These are phyloP conservation scores for Cataglyphis hispanica DNA, from an alignment of 1,140 invertebrate species.

Conservation along the genomic window DNA sequence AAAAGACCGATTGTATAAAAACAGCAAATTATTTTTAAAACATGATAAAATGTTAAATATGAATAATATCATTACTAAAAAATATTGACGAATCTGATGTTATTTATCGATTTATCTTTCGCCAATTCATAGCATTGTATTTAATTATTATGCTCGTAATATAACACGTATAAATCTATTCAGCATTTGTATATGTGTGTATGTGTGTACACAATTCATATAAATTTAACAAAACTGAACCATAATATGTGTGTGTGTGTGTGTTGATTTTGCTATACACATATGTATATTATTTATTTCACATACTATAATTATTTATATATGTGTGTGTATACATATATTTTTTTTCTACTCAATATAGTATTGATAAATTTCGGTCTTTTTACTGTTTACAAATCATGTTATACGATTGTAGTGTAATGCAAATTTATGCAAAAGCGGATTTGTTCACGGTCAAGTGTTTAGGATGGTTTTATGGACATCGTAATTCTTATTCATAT, in stretches of 20 bases:
- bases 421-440: constrained; percentile 53
- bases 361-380: constrained; percentile 11
- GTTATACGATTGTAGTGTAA: constrained; percentile 17
- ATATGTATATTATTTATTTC: constrained; percentile 10
- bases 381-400: constrained; percentile 32
- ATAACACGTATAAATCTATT: background rate
- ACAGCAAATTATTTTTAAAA: background rate
- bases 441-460: constrained; percentile 10
- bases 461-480: constrained; percentile 43
- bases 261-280: constrained; percentile 18
- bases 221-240: constrained; percentile 24
- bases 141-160: background rate
- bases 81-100: background rate
- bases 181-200: background rate
- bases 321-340: background rate
- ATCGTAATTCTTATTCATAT: constrained; percentile 36
- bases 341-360: constrained; percentile 1
- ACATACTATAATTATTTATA: background rate
- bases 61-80: background rate
- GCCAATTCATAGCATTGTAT: background rate
- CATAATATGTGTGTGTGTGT: background rate
- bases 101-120: background rate
- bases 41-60: background rate
- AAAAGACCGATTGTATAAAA: background rate
- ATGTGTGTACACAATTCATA: background rate